phyloP scores from a whole-genome alignment of 2,888 invertebrate species.

The Caenorhabditis auriculariae region DNA sequence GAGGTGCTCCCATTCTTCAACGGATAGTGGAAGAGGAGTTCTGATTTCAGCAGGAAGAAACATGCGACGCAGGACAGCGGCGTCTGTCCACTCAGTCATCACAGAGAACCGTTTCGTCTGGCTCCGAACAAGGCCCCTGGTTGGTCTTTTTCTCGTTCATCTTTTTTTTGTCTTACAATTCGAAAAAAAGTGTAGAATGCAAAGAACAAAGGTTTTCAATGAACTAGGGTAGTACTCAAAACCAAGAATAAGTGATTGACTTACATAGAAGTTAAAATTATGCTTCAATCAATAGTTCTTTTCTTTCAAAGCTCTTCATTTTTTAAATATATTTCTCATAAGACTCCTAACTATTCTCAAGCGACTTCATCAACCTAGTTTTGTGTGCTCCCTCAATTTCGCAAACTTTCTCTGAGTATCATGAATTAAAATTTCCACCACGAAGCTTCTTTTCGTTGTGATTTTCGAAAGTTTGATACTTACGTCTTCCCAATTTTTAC shows the following conservation, averaged over 20 bases:
- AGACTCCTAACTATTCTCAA: neutral
- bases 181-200: too few species aligned
- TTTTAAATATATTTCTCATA: neutral
- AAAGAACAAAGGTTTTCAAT: too few species aligned
- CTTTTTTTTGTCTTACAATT: too few species aligned
- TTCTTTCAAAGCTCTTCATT: neutral
- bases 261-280: constrained; percentile 9
- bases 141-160: too few species aligned
- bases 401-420: too few species aligned
- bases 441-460: too few species aligned
- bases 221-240: too few species aligned
- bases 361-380: too few species aligned
- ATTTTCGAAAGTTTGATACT: too few species aligned
- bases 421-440: too few species aligned
- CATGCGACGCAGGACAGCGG: constrained; percentile 22
- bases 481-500: neutral
- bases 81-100: constrained; percentile 11
- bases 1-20: neutral
- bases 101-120: constrained; percentile 8
- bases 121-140: constrained; percentile 15
- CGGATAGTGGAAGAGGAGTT: neutral
- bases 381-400: too few species aligned
- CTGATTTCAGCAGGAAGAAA: neutral
- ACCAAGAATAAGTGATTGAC: too few species aligned
- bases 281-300: neutral